phyloP scores from a whole-genome alignment of 2,113 vertebrate species.

The Pao palembangensis region DNA sequence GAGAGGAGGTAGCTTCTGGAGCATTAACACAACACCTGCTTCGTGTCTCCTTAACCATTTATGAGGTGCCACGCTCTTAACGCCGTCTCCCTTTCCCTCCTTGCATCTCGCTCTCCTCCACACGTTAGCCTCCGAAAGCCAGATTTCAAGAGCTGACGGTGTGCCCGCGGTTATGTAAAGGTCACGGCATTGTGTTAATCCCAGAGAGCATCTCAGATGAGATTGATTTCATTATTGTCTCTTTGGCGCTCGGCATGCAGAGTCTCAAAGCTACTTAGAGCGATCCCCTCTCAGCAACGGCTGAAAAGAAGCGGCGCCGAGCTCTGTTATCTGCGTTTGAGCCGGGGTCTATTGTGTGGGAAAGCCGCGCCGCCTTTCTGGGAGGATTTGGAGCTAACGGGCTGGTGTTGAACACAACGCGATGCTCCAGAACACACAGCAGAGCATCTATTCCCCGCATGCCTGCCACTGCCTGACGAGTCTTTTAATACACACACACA shows the following conservation, averaged over 20 bases:
- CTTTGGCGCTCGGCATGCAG: conserved; percentile 47
- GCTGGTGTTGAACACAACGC: conserved; percentile 34
- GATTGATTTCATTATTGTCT: conserved; percentile 63
- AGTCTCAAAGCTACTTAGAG: conserved; percentile 52
- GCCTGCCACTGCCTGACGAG: conserved; percentile 44
- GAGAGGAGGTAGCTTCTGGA: conserved; percentile 13
- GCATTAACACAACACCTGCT: conserved; percentile 71
- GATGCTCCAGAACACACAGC: conserved; percentile 14
- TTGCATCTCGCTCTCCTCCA: conserved; percentile 18
- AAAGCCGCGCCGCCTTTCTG: conserved; percentile 25
- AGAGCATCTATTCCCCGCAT: conserved; percentile 19
- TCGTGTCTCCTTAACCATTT: conserved; percentile 63
- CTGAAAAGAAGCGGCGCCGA: conserved; percentile 30
- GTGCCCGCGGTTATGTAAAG: conserved; percentile 39
- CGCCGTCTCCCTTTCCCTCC: conserved; percentile 12
- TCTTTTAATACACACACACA: conserved; percentile 21
- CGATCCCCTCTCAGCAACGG: conserved; percentile 49
- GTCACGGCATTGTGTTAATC: conserved; percentile 62
- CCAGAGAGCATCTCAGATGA: conserved; percentile 55
- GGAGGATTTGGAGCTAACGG: conserved; percentile 47
- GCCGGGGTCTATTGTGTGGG: conserved; percentile 44
- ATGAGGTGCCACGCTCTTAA: conserved; percentile 49
- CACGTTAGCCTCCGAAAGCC: conserved; percentile 34
- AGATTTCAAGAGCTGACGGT: conserved; percentile 33
- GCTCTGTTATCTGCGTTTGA: conserved; percentile 38